Evolutionary conservation across 2,888 invertebrate genomes (phyloP), one percentile per base, ranked within the genome.

Genomic region (Platerodrilus igneus): DNA sequence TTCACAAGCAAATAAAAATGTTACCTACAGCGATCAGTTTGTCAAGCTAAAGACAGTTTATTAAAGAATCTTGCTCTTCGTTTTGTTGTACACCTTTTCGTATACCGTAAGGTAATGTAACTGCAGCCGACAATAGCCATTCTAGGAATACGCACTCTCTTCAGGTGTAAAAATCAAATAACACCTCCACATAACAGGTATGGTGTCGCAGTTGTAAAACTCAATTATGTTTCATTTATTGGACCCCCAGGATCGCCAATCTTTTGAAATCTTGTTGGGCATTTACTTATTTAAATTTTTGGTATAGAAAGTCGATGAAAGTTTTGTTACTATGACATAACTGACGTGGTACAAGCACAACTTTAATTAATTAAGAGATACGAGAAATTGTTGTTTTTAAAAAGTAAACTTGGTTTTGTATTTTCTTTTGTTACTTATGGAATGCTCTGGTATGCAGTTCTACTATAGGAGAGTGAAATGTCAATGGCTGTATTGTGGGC

Each of bases 91-190:
- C 38, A 38, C 38, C 38, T 43, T 38, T 32, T 34, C 22, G 27
- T 37, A 15, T 19, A 28, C 19, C 19, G 32, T 42, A 37, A n/a
- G n/a, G n/a, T n/a, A 42, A 42, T 37, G 37, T 31, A 42, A 37
- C 42, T 38, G 34, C 37, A 30, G 34, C 36, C 44, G 44, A 39
- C 39, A 44, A 39, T 39, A 17, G 39, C 13, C 22, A 39, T 44
- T 44, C 44, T 39, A 28, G 28, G 44, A 44, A 33, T 44, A 25
- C 31, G 30, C 33, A 35, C 37, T 39, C 37, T 38, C 38, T 42
- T 45, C 48, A 50, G 48, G 48, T 50, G 50, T 50, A 48, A 50
- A 46, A 50, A 47, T 48, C 48, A 48, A 48, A 48, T 37, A 45
- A 48, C 39, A 45, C 46, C 44, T 38, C 26, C 41, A 37, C 48